phyloP scores from a whole-genome alignment of 2,113 vertebrate species.

The Ceyx melanurus region DNA sequence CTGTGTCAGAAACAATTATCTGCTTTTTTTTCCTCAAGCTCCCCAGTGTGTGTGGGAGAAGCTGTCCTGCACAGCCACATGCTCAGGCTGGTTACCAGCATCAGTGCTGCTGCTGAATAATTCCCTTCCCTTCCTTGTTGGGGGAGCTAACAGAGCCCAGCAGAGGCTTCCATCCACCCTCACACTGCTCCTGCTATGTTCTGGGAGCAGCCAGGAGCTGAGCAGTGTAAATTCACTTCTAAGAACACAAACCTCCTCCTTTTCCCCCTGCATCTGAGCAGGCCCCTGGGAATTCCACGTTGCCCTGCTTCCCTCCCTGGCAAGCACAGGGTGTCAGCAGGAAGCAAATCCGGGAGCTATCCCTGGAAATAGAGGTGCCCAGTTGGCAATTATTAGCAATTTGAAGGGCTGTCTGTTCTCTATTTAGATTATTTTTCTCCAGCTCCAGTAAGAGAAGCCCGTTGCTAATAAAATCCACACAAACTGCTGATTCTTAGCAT shows the following conservation, averaged over 20 bases:
- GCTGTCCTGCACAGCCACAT: neutral
- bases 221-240: neutral
- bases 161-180: neutral
- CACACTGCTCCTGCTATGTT: neutral
- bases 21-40: neutral
- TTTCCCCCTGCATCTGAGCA: neutral
- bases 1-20: neutral
- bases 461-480: neutral
- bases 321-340: neutral
- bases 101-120: neutral
- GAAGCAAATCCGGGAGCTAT: neutral
- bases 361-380: neutral
- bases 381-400: neutral
- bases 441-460: neutral
- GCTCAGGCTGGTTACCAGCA: neutral
- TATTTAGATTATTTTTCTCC: neutral
- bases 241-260: neutral
- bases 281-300: neutral
- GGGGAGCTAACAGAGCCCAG: neutral
- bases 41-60: neutral
- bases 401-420: neutral
- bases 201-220: neutral
- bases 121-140: neutral
- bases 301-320: neutral
- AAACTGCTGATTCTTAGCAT: neutral